Conservation (phyloP, 2,113 vertebrate species). For the Raja brachyura region DNA sequence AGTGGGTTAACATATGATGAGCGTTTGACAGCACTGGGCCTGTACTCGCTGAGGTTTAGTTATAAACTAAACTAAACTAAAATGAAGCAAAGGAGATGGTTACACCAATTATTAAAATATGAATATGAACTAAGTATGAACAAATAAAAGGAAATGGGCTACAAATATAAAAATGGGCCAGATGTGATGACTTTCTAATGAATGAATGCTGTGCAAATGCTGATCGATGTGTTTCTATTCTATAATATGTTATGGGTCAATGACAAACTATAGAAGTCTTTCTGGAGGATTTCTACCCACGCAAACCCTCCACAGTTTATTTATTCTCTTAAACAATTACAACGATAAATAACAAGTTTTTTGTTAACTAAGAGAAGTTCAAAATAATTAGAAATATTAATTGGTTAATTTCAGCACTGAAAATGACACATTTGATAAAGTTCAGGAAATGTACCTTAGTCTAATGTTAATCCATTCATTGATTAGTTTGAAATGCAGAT, state of each 20-base stretch:
- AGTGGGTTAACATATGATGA: no score
- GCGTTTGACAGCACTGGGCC: no score
- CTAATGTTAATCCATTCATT: neutral
- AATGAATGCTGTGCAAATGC: neutral
- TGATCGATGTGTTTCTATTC: neutral
- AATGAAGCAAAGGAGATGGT: neutral
- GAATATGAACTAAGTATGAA: neutral
- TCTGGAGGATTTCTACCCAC: neutral
- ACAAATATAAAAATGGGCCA: neutral
- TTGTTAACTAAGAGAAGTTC: neutral
- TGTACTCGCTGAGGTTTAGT: no score
- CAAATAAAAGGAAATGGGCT: neutral
- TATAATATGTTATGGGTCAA: neutral
- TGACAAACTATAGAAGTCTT: neutral
- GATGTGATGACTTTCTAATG: neutral
- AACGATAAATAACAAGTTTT: neutral
- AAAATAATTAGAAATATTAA: neutral
- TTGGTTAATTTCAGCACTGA: neutral
- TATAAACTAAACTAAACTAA: no score
- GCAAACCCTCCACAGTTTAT: neutral
- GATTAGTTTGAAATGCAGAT: no score
- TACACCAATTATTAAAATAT: no score
- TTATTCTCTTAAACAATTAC: neutral
- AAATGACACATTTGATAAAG: neutral
- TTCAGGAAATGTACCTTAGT: neutral